Conservation (phyloP, 1,140 invertebrate genomes). For the Trypoxylus dichotomus region DNA sequence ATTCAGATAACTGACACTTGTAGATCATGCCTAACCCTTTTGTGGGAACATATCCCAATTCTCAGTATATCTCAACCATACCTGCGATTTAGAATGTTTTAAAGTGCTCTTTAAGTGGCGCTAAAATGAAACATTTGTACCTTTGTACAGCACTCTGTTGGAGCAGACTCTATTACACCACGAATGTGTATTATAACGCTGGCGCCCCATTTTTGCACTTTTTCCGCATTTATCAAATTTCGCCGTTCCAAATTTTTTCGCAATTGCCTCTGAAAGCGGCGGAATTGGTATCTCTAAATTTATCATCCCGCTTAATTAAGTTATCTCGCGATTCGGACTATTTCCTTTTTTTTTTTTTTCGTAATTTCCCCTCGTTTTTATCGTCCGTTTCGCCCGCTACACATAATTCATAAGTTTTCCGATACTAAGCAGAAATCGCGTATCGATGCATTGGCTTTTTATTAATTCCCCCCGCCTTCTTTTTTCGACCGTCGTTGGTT, state of each 20-base stretch:
- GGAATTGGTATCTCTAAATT: background rate
- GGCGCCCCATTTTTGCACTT: background rate
- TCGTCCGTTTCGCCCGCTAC: background rate
- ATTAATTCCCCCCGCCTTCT: background rate
- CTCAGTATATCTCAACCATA: no score
- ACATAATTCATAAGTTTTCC: slow-evolving; percentile 4
- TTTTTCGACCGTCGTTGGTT: background rate
- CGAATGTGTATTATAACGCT: background rate
- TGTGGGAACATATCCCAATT: no score
- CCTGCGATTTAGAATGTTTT: no score
- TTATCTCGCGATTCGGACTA: background rate
- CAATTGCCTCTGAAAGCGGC: background rate
- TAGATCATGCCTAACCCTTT: no score
- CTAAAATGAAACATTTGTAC: background rate
- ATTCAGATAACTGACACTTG: no score
- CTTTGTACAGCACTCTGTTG: background rate
- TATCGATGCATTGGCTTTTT: slow-evolving; percentile 8
- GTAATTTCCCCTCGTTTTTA: background rate
- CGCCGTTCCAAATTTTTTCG: background rate
- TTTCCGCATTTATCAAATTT: background rate
- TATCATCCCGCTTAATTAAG: background rate
- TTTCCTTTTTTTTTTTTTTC: background rate
- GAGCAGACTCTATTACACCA: no score
- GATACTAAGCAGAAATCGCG: background rate
- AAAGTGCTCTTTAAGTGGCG: no score